Percentiles rank a stretch among this genome's conserved stretches.
Evolutionary conservation across 2,113 vertebrate species (phyloP).

Genomic region (Pedetes capensis): DNA sequence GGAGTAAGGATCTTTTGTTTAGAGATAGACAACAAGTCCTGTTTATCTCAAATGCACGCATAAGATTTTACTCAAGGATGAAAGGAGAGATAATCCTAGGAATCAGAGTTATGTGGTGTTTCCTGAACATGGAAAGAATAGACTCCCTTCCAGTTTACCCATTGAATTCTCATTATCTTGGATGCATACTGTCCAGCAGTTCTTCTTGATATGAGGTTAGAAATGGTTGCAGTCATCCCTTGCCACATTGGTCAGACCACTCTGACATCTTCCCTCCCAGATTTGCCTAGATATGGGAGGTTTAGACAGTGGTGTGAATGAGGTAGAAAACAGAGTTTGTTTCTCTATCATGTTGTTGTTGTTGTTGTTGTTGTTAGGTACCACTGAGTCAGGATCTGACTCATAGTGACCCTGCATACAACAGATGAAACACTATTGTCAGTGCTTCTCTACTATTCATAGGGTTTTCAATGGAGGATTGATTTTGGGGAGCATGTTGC

Average conservation of each 20-base stretch:
- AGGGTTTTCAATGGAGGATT: too few relatives aligned
- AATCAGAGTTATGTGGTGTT: background rate
- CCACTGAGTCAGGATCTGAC: too few relatives aligned
- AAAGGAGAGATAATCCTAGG: background rate
- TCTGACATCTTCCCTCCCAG: background rate
- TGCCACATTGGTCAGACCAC: background rate
- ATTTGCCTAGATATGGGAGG: background rate
- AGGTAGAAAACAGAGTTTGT: background rate
- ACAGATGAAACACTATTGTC: too few relatives aligned
- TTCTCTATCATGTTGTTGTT: too few relatives aligned
- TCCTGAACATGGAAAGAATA: background rate
- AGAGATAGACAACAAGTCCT: background rate
- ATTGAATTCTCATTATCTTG: background rate
- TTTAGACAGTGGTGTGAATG: rapidly evolving
- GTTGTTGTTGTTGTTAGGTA: too few relatives aligned
- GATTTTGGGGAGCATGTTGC: too few relatives aligned
- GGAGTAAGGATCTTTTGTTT: background rate
- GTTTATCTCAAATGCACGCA: background rate
- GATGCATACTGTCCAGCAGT: background rate
- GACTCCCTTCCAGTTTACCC: background rate
- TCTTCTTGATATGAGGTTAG: background rate
- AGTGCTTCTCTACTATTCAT: too few relatives aligned
- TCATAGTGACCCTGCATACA: too few relatives aligned
- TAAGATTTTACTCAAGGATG: background rate
- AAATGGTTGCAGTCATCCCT: background rate